phyloP scores from a whole-genome alignment of 2,888 invertebrate genomes.

The Ichneumoninae sp. region DNA sequence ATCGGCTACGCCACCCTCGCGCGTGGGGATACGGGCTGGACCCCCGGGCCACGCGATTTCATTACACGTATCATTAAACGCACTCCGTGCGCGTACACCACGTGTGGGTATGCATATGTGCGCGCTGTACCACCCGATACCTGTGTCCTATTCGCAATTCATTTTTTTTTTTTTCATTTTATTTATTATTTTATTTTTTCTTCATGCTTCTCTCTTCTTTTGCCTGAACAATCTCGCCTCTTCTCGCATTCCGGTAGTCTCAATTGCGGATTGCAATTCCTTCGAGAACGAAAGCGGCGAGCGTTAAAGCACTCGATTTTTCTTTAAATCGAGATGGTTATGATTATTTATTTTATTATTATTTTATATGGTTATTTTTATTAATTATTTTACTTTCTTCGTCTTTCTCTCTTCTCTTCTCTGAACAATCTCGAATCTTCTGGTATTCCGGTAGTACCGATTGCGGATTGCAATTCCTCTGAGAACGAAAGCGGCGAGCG shows the following conservation, averaged over 20 bases:
- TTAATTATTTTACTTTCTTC: neutral
- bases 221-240: neutral
- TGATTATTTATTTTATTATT: constrained; percentile 9
- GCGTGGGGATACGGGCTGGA: constrained; percentile 67
- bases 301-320: constrained; percentile 17
- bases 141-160: constrained; percentile 18
- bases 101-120: constrained; percentile 51
- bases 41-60: constrained; percentile 79
- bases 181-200: constrained; percentile 11
- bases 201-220: constrained; percentile 2
- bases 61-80: constrained; percentile 78
- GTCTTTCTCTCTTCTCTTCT: neutral
- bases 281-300: constrained; percentile 9
- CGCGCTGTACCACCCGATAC: constrained; percentile 41
- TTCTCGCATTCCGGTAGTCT: neutral
- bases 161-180: constrained; percentile 24
- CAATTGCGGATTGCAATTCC: constrained; percentile 10
- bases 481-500: constrained; percentile 3
- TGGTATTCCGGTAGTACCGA: neutral
- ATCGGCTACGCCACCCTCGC: constrained; percentile 68
- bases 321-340: too few species aligned
- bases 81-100: constrained; percentile 68
- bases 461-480: neutral
- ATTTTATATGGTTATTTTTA: neutral
- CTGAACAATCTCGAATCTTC: neutral